Percentiles rank a stretch among this genome's conserved stretches.
These are phyloP conservation scores for Lasioglossum zephyrum DNA, from an alignment of 2,888 invertebrate genomes.

Conservation along the genomic window DNA sequence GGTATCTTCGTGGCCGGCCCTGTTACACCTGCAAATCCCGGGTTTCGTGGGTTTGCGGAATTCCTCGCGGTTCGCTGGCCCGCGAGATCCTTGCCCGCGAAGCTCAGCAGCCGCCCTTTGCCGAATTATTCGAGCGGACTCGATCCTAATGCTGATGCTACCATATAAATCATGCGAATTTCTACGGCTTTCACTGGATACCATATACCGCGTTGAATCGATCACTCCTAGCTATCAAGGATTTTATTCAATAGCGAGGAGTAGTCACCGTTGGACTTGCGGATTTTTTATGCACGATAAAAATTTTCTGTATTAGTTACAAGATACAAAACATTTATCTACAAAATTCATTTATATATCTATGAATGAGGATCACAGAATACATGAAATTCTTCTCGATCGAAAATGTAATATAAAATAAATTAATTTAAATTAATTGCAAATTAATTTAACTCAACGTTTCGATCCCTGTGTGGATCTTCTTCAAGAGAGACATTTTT, in stretches of 20 bases:
- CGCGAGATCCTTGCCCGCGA: slow-evolving; percentile 18
- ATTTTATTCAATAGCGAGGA: not conserved
- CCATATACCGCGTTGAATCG: not conserved
- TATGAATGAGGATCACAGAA: not conserved
- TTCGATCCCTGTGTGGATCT: no score
- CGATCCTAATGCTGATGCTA: not conserved
- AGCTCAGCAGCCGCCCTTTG: slow-evolving; percentile 15
- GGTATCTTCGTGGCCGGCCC: slow-evolving; percentile 30
- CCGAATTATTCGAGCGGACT: slow-evolving; percentile 1
- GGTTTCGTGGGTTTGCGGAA: slow-evolving; percentile 26
- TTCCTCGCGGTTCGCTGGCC: slow-evolving; percentile 30
- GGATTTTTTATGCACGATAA: not conserved
- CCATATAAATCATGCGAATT: not conserved
- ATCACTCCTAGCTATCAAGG: not conserved
- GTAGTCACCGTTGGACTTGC: not conserved
- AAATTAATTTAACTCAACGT: no score
- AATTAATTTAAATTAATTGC: no score
- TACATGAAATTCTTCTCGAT: not conserved
- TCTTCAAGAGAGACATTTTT: no score
- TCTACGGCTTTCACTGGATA: not conserved
- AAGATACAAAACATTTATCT: no score
- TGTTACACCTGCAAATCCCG: slow-evolving; percentile 28
- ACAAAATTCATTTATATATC: not conserved
- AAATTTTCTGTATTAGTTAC: no score
- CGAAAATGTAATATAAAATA: no score